phyloP scores from a whole-genome alignment of 1,140 invertebrate genomes.

The Trichoplusia ni region DNA sequence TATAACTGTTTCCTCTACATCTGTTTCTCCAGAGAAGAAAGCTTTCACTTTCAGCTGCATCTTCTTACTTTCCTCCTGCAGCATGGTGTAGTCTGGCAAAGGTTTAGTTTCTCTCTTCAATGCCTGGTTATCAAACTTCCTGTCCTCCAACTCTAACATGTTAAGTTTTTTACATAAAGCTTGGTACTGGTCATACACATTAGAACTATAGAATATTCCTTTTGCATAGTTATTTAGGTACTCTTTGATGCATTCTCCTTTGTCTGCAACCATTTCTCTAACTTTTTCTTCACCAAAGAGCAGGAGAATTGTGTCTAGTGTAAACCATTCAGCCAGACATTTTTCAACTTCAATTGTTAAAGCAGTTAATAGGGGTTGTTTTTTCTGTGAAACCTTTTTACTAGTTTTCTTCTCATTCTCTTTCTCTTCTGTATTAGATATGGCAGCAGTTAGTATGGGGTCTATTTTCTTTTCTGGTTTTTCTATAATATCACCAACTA shows the following conservation, averaged over 20 bases:
- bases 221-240: conserved; percentile 79
- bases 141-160: conserved; percentile 81
- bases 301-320: conserved; percentile 82
- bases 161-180: conserved; percentile 82
- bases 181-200: conserved; percentile 80
- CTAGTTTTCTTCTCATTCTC: conserved; percentile 27
- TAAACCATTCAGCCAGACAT: conserved; percentile 83
- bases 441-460: conserved; percentile 53
- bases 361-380: conserved; percentile 56
- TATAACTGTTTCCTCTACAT: conserved; percentile 56
- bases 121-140: conserved; percentile 72
- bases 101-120: conserved; percentile 76
- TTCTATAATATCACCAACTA: conserved; percentile 73
- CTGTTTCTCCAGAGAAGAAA: conserved; percentile 75
- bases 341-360: conserved; percentile 79
- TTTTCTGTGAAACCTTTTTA: conserved; percentile 50
- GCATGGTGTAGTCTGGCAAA: conserved; percentile 81
- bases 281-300: conserved; percentile 82
- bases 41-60: conserved; percentile 82
- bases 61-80: conserved; percentile 82
- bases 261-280: conserved; percentile 81
- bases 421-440: conserved; percentile 10
- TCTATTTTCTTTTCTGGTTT: conserved; percentile 67
- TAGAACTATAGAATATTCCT: conserved; percentile 70
- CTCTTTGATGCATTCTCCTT: conserved; percentile 79